These are phyloP conservation scores for Heliconius nattereri DNA, from an alignment of 1,140 invertebrate species.

Conservation along the genomic window DNA sequence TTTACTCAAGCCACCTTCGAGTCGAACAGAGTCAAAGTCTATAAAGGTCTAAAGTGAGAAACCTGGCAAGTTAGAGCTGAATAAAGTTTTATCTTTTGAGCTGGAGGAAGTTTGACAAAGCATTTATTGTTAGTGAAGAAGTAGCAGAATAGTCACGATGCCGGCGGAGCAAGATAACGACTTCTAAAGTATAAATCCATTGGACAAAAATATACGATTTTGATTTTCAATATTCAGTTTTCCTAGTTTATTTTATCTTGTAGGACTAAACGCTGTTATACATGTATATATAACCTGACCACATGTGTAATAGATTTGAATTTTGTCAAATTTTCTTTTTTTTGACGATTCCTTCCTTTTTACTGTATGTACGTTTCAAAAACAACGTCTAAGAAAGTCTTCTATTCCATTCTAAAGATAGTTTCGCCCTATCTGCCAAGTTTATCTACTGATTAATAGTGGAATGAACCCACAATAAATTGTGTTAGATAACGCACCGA, in stretches of 20 bases:
- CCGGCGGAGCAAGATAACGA: constrained; percentile 64
- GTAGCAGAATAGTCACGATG: constrained; percentile 50
- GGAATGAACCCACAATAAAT: constrained; percentile 42
- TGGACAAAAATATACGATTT: constrained; percentile 34
- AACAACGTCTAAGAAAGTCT: background rate
- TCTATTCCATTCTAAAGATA: constrained; percentile 15
- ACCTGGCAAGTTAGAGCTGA: constrained; percentile 49
- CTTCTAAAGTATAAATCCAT: constrained; percentile 56
- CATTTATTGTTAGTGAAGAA: constrained; percentile 72
- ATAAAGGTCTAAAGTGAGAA: constrained; percentile 52
- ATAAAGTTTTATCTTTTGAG: constrained; percentile 71
- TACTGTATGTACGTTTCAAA: too few relatives aligned
- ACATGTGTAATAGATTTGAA: background rate
- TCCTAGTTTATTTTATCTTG: background rate
- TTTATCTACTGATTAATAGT: constrained; percentile 46
- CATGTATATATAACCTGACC: background rate
- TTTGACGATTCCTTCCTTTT: too few relatives aligned
- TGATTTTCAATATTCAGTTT: constrained; percentile 2
- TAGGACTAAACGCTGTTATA: background rate
- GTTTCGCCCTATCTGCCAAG: constrained; percentile 28
- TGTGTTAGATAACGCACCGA: constrained; percentile 45
- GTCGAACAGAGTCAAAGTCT: constrained; percentile 38
- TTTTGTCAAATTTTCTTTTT: background rate
- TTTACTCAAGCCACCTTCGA: constrained; percentile 16
- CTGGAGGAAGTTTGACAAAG: constrained; percentile 71